Evolutionary conservation across 2,797 vertebrate genomes (phyloP).

Genomic region (Anguilla anguilla): DNA sequence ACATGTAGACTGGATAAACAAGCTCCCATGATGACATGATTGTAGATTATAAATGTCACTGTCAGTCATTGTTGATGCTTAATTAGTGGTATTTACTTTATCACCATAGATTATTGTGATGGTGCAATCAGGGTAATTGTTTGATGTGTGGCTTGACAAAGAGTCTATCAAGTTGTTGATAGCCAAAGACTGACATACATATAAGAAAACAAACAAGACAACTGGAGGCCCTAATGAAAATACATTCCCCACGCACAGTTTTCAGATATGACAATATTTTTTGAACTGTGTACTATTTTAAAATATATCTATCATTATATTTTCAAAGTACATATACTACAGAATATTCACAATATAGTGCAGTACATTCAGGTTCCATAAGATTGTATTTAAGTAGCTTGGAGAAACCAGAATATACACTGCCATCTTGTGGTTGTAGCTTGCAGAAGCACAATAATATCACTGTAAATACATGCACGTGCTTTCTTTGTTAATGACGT

Average conservation of each 20-base stretch:
- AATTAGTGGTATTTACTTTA: background rate
- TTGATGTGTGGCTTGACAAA: background rate
- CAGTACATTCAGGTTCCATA: constrained; percentile 55
- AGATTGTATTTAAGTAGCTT: background rate
- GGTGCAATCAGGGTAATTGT: background rate
- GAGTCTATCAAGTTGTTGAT: background rate
- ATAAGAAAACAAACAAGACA: too few relatives aligned
- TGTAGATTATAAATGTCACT: background rate
- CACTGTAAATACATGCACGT: background rate
- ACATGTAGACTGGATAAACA: too few relatives aligned
- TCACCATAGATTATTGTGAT: background rate
- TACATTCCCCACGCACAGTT: too few relatives aligned
- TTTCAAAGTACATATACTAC: too few relatives aligned
- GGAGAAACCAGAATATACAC: constrained; percentile 55
- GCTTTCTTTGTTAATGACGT: background rate
- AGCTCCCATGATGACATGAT: too few relatives aligned
- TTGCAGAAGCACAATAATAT: background rate
- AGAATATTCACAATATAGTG: constrained; percentile 40
- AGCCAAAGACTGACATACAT: background rate
- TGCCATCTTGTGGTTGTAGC: constrained; percentile 57
- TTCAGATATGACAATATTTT: too few relatives aligned
- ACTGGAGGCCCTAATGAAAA: too few relatives aligned
- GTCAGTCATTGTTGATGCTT: background rate
- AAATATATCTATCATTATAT: too few relatives aligned
- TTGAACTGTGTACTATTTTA: too few relatives aligned